phyloP scores from a whole-genome alignment of 2,888 invertebrate genomes.

The Drosophila austrosaltans region DNA sequence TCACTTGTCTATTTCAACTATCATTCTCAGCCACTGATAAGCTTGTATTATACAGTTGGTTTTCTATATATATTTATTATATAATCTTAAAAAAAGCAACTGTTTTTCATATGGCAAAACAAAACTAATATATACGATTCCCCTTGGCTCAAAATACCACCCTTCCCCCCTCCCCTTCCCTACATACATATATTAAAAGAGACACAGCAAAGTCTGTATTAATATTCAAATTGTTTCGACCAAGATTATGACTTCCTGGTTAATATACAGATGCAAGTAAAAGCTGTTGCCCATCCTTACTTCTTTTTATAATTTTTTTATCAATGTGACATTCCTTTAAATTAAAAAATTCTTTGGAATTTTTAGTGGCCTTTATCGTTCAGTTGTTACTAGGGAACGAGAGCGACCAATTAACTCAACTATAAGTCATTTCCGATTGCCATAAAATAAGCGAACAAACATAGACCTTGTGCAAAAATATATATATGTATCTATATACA shows the following conservation, averaged over 20 bases:
- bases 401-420: not conserved
- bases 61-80: not conserved
- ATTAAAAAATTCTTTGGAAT: not conserved
- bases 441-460: not conserved
- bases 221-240: too few species aligned
- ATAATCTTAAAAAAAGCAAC: not conserved
- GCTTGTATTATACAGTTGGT: not conserved
- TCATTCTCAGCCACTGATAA: not conserved
- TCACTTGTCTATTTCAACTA: not conserved
- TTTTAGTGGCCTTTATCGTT: not conserved
- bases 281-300: not conserved
- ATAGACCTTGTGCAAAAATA: constrained; percentile 1
- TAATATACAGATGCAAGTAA: not conserved
- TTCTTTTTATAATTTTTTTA: too few species aligned
- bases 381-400: not conserved
- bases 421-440: constrained; percentile 3
- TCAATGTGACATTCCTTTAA: not conserved
- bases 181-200: too few species aligned
- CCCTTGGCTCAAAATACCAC: too few species aligned
- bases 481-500: not conserved
- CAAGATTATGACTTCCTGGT: not conserved
- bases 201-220: not conserved
- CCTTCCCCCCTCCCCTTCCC: too few species aligned
- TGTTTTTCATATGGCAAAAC: not conserved
- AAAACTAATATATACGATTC: too few species aligned